A percentile compares a stretch with the other conserved stretches of the same genome.
Evolutionary conservation across 92 coral and sea anemone genomes (phyloP).

Genomic region (Parazoanthus atlanticus): DNA sequence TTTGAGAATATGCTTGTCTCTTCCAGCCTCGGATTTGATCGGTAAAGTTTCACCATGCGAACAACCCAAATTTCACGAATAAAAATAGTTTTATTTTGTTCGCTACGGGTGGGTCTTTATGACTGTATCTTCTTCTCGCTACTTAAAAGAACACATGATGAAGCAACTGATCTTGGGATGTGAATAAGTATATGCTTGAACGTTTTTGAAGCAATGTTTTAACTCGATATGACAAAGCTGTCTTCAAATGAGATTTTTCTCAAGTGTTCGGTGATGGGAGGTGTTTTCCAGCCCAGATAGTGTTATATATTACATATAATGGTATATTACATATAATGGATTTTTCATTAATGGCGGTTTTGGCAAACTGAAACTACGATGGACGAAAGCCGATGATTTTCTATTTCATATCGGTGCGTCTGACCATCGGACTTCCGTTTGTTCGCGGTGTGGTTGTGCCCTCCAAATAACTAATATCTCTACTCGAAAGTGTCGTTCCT

Average conservation of each 20-base stretch:
- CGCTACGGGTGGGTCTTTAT: conserved; percentile 1
- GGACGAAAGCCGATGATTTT: background rate
- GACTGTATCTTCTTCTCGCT: conserved; percentile 13
- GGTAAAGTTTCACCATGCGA: background rate
- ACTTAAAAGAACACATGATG: background rate
- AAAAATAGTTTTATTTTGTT: conserved; percentile 2
- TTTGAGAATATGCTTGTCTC: background rate
- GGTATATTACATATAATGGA: background rate
- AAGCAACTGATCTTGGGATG: background rate
- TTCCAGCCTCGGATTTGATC: background rate
- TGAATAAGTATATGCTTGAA: background rate
- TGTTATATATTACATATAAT: background rate
- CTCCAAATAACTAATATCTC: conserved; percentile 11
- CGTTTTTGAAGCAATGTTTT: background rate
- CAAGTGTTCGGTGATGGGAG: background rate
- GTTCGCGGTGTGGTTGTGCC: background rate
- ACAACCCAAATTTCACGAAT: no score
- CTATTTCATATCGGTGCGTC: background rate
- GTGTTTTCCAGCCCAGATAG: background rate
- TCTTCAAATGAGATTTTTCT: background rate
- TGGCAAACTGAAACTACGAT: background rate
- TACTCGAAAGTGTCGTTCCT: conserved; percentile 43
- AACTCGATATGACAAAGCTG: background rate
- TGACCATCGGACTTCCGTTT: conserved; percentile 1
- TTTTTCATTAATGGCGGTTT: background rate